Base-by-base conservation (phyloP, 2,888 invertebrate species). In the Heliconius hortense region DNA sequence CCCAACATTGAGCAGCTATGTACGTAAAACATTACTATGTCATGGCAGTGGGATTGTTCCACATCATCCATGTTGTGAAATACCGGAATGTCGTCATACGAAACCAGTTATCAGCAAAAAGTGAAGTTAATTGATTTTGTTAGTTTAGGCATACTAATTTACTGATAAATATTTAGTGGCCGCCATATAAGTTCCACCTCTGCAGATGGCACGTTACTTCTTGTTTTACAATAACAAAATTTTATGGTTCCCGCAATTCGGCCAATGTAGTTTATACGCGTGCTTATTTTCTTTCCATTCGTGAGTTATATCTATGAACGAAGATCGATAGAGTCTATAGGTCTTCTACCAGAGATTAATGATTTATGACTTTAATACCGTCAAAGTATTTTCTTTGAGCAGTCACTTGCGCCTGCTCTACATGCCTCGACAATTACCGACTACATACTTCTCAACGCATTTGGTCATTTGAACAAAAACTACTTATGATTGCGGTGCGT, bases 121-220 rank as follows among this genome's bases (percentile, higher is more conserved):
- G 86, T 83, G 82, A 80, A 86, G 83, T 88, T 90, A 91, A 92
- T 91, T 91, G 91, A 90, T 90, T 92, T 91, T 84, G 87, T 89
- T 90, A 88, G 88, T 88, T 91, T 91, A 88, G 87, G 87, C 89
- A 90, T 91, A 91, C 90, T 90, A 91, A 91, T 92, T 91, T 87
- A 83, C 86, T 89, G 87, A 90, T 92, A 88, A 91, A 91, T 92
- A 91, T 91, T 90, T 84, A 91, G 86, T 85, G 86, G 84, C 80
- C 79, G 79, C 86, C 87, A 84, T 89, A 89, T 89, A 88, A 87
- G 89, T 86, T 89, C 85, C 85, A 85, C 85, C 82, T 84, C 81
- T 87, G 87, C 88, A 87, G 87, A 90, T 88, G 89, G 85, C 84
- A 84, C 83, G 84, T 85, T 82, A 82, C 83, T 84, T 82, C 83